A percentile compares a stretch with the other conserved stretches of the same genome.
These are phyloP conservation scores for Muscina levida DNA, from an alignment of 2,888 invertebrate genomes.

Conservation along the genomic window DNA sequence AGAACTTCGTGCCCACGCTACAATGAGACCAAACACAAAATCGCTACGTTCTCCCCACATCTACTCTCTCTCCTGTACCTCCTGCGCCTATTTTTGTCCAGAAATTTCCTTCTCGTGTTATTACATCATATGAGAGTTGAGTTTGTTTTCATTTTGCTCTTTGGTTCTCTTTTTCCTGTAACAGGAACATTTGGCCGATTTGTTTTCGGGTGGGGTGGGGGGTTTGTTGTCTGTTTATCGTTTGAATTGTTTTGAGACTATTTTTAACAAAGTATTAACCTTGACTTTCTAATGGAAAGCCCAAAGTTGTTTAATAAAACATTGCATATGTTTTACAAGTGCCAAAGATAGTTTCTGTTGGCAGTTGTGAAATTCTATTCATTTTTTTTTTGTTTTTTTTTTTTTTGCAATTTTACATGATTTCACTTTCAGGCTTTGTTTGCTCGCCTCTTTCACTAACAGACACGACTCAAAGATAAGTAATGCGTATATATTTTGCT, in stretches of 20 bases:
- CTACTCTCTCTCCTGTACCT: neutral
- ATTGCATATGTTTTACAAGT: neutral
- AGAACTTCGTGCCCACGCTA: neutral
- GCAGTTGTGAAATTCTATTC: neutral
- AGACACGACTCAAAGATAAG: neutral
- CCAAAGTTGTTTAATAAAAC: neutral
- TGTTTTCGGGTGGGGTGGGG: neutral
- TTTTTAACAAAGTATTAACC: conserved; percentile 1
- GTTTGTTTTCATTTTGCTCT: conserved; percentile 6
- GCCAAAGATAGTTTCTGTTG: neutral
- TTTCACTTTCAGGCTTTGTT: neutral
- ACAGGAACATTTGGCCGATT: conserved; percentile 6
- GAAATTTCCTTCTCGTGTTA: too few species aligned
- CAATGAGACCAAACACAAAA: neutral
- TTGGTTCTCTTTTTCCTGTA: neutral
- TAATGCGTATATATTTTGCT: conserved; percentile 1
- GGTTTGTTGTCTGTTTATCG: neutral
- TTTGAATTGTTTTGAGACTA: neutral
- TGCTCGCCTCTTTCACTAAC: neutral
- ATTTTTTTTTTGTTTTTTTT: neutral
- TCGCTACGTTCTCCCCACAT: neutral
- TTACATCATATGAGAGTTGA: too few species aligned
- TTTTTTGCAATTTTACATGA: too few species aligned
- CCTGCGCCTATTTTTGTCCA: too few species aligned
- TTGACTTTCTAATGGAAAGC: conserved; percentile 23